Conservation (phyloP, 2,113 vertebrate species). For the Lycaon pictus region DNA sequence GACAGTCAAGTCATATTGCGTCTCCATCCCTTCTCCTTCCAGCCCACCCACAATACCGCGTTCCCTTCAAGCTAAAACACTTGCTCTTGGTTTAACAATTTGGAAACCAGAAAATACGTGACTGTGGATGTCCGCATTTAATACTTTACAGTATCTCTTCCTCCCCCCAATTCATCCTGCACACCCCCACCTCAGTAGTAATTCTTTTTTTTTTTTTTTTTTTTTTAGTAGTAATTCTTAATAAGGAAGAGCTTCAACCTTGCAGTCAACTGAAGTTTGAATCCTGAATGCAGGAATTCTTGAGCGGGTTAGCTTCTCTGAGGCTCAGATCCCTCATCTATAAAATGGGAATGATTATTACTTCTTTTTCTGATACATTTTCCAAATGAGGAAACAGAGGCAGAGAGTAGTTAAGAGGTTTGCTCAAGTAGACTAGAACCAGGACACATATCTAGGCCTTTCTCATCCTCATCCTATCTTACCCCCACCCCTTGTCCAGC, state of each 20-base stretch:
- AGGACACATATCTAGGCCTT: not conserved
- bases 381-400: not conserved
- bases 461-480: not conserved
- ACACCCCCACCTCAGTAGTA: not conserved
- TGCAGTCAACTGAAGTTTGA: slow-evolving; percentile 2
- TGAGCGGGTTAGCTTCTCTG: not conserved
- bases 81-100: not conserved
- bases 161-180: too few species aligned
- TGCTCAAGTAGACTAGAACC: not conserved
- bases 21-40: not conserved
- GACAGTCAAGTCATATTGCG: not conserved
- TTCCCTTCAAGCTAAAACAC: not conserved
- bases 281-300: slow-evolving; percentile 11
- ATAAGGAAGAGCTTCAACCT: not conserved
- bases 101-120: not conserved
- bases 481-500: not conserved
- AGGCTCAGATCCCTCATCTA: not conserved
- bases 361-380: not conserved
- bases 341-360: slow-evolving; percentile 8
- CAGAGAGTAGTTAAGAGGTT: not conserved
- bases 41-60: not conserved
- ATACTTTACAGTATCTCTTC: not conserved
- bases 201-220: too few species aligned
- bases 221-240: not conserved
- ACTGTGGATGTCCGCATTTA: not conserved